Evolutionary conservation across 2,888 invertebrate genomes (phyloP).

Genomic region (Stenotaenia linearis): DNA sequence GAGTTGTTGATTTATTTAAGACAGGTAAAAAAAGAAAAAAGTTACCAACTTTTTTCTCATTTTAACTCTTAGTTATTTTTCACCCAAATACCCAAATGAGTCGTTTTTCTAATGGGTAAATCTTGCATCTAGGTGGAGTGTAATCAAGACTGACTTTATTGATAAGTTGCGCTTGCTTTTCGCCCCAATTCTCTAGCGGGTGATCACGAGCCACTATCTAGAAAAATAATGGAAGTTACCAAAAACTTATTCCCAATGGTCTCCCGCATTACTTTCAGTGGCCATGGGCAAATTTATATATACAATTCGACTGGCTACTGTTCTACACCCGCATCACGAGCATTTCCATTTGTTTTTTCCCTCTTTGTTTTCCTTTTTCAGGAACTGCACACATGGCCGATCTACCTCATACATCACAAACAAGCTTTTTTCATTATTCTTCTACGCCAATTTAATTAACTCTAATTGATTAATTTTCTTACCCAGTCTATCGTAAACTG

Average conservation of each 20-base stretch:
- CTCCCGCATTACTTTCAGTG: constrained; percentile 12
- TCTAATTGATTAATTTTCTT: background rate
- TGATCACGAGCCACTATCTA: constrained; percentile 31
- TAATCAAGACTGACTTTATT: constrained; percentile 32
- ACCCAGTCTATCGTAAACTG: background rate
- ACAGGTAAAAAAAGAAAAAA: background rate
- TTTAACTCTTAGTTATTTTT: constrained; percentile 24
- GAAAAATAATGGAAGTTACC: constrained; percentile 6
- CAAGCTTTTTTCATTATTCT: background rate
- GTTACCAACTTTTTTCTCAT: background rate
- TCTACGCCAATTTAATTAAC: background rate
- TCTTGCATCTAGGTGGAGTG: constrained; percentile 29
- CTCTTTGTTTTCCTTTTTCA: background rate
- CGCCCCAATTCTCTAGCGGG: constrained; percentile 19
- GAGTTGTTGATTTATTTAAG: background rate
- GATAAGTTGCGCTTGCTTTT: constrained; percentile 29
- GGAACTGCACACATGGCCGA: background rate
- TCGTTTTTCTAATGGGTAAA: constrained; percentile 32
- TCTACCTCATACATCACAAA: background rate
- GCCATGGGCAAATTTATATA: constrained; percentile 24
- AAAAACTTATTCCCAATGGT: constrained; percentile 5
- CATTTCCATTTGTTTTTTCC: background rate
- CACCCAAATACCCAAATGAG: constrained; percentile 24
- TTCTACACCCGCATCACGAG: background rate
- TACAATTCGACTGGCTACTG: constrained; percentile 26